These are phyloP conservation scores for Centroberyx gerrardi DNA, from an alignment of 2,797 vertebrate genomes.

Conservation along the genomic window DNA sequence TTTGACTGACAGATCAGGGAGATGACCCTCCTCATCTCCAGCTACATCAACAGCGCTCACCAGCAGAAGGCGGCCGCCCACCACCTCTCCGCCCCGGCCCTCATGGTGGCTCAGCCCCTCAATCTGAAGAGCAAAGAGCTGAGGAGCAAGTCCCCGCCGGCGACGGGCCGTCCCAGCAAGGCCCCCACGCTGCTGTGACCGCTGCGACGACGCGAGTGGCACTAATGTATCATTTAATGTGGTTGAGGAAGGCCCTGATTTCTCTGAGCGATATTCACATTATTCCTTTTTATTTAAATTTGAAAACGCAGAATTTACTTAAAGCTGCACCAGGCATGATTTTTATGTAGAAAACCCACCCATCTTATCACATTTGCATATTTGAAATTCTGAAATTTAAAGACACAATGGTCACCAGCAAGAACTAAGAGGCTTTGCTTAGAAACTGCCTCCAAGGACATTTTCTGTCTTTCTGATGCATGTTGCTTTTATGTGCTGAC, in stretches of 20 bases:
- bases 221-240: too few species aligned
- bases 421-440: slow-evolving; percentile 14
- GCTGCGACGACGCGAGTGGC: too few species aligned
- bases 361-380: not conserved
- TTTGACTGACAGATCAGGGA: slow-evolving; percentile 91
- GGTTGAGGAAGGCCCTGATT: not conserved
- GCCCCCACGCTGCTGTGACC: slow-evolving; percentile 93
- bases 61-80: slow-evolving; percentile 93
- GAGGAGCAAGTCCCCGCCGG: slow-evolving; percentile 86
- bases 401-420: slow-evolving; percentile 21
- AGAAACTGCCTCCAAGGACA: not conserved
- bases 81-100: slow-evolving; percentile 93
- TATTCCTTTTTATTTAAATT: slow-evolving; percentile 12
- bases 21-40: slow-evolving; percentile 93
- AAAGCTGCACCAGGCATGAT: not conserved
- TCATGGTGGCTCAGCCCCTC: slow-evolving; percentile 86
- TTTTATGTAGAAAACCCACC: not conserved
- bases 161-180: slow-evolving; percentile 90
- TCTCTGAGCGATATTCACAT: not conserved
- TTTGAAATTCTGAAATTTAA: too few species aligned
- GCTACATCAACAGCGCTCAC: slow-evolving; percentile 94
- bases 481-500: slow-evolving; percentile 16
- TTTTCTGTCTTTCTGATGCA: slow-evolving; percentile 8
- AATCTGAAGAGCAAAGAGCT: slow-evolving; percentile 86
- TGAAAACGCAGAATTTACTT: not conserved